Percentiles rank a stretch among this genome's conserved stretches.
Conservation (phyloP, 2,888 invertebrate genomes). For the Melanotus villosus region DNA sequence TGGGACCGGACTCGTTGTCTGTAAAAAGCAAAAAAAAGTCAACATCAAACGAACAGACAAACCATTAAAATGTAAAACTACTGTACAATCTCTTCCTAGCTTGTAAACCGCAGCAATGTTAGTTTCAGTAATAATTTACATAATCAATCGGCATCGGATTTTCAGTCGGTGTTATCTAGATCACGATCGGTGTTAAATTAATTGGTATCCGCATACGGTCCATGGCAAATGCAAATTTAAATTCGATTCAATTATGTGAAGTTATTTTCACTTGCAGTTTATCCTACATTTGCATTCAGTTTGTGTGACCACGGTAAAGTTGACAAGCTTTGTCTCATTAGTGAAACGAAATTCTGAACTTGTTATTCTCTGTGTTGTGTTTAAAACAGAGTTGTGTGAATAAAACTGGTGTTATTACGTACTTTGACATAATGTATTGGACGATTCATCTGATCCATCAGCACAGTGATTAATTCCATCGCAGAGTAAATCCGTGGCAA, state of each 20-base stretch:
- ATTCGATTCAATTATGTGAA: conserved; percentile 1
- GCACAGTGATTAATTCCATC: conserved; percentile 95
- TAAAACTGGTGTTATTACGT: conserved; percentile 66
- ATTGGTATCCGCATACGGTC: conserved; percentile 25
- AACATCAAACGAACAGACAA: not conserved
- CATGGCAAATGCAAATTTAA: conserved; percentile 3
- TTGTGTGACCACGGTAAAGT: not conserved
- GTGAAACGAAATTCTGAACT: not conserved
- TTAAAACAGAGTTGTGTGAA: too few species aligned
- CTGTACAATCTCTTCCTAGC: not conserved
- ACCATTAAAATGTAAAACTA: not conserved
- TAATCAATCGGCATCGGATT: conserved; percentile 10
- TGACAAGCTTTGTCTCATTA: conserved; percentile 22
- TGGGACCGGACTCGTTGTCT: conserved; percentile 76
- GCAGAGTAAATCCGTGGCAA: conserved; percentile 91
- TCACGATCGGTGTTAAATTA: conserved; percentile 21
- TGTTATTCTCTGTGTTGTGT: too few species aligned
- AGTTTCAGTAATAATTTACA: conserved; percentile 28
- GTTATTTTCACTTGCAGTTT: conserved; percentile 21
- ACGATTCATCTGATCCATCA: conserved; percentile 93
- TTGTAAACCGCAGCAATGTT: not conserved
- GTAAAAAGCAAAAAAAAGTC: conserved; percentile 25
- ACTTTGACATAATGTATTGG: conserved; percentile 90
- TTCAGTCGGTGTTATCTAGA: not conserved
- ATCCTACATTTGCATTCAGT: conserved; percentile 25